phyloP scores from a whole-genome alignment of 2,888 invertebrate genomes.

The Mayetiola destructor region DNA sequence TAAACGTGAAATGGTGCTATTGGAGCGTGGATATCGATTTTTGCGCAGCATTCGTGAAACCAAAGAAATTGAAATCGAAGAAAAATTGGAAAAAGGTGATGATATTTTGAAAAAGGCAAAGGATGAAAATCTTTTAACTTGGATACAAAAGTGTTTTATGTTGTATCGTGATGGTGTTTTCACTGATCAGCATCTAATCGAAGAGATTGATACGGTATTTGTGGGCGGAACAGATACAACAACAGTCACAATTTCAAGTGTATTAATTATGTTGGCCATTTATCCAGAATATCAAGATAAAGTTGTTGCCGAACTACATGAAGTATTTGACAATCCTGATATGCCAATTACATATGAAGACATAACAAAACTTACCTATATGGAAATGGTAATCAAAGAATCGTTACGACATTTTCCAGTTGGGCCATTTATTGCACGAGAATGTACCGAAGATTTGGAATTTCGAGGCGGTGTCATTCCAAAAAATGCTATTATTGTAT shows the following conservation, averaged over 20 bases:
- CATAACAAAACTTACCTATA: conserved; percentile 10
- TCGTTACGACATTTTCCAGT: conserved; percentile 15
- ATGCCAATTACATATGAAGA: neutral
- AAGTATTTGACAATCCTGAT: neutral
- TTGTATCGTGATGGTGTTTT: neutral
- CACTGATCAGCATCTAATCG: conserved; percentile 1
- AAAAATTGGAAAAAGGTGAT: neutral
- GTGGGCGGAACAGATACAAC: conserved; percentile 1
- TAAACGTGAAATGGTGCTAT: neutral
- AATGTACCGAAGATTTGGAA: neutral
- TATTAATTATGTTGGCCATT: conserved; percentile 5
- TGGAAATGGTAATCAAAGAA: conserved; percentile 16
- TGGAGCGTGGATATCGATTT: neutral
- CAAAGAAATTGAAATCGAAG: neutral
- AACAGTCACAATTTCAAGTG: neutral
- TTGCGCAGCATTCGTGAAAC: neutral
- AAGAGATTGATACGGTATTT: conserved; percentile 7
- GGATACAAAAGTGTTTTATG: conserved; percentile 2
- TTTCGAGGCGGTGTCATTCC: conserved; percentile 15
- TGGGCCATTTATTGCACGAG: conserved; percentile 15
- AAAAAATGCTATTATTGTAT: conserved; percentile 15
- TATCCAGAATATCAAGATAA: conserved; percentile 1
- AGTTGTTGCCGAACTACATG: neutral
- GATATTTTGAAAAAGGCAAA: neutral
- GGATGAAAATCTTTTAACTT: neutral